Percentiles rank a stretch among this genome's conserved stretches.
Conservation (phyloP, 2,888 invertebrate species). For the Sepiola atlantica region DNA sequence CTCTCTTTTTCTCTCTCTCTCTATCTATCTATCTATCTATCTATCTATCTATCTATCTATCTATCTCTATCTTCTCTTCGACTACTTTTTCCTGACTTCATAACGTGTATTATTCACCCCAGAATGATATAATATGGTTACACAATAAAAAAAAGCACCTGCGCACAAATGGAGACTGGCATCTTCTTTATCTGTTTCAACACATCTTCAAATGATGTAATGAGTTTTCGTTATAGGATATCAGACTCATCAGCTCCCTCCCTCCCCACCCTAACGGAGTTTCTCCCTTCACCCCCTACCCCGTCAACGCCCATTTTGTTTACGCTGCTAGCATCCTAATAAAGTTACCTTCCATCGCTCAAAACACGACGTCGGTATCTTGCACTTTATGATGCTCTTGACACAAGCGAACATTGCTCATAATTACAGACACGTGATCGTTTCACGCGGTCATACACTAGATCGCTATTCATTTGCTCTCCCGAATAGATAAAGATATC, state of each 20-base stretch:
- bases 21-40: too few species aligned
- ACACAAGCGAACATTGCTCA: not conserved
- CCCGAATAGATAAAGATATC: too few species aligned
- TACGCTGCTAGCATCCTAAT: not conserved
- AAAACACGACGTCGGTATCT: not conserved
- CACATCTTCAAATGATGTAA: not conserved
- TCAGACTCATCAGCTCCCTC: too few species aligned
- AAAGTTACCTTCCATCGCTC: not conserved
- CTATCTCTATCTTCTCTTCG: too few species aligned
- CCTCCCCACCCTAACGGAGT: too few species aligned
- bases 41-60: too few species aligned
- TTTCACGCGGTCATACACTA: not conserved
- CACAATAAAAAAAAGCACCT: not conserved
- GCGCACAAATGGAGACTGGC: not conserved
- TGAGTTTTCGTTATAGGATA: too few species aligned
- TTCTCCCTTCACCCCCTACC: too few species aligned
- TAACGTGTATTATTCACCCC: too few species aligned
- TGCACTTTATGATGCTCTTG: not conserved
- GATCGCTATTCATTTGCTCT: not conserved
- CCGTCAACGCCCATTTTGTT: too few species aligned
- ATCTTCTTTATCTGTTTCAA: not conserved
- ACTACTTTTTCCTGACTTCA: not conserved
- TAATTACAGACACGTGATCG: not conserved
- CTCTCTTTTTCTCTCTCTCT: not conserved
- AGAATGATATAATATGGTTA: not conserved